phyloP scores from a whole-genome alignment of 2,113 vertebrate species.

The Pithys albifrons region DNA sequence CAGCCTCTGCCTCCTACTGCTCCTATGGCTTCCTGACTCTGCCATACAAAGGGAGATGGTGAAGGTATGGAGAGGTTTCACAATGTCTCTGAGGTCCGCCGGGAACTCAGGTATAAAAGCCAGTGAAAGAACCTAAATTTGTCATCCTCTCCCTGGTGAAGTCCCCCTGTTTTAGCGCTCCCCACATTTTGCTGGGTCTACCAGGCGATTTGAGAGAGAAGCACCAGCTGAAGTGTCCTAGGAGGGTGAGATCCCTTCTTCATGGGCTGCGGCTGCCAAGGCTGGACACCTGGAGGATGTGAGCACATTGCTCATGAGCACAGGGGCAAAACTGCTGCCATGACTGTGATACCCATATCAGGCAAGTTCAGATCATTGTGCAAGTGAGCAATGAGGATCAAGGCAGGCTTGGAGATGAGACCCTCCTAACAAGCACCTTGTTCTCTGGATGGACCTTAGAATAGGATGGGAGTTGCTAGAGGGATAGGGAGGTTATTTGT shows the following conservation, averaged over 20 bases:
- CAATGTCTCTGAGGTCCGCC: fast-evolving
- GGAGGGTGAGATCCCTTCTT: neutral
- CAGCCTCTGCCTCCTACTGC: neutral
- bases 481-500: neutral
- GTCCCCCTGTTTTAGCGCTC: neutral
- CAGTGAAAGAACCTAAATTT: neutral
- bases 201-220: neutral
- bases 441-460: too few relatives aligned
- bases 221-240: neutral
- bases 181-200: neutral
- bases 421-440: neutral
- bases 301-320: fast-evolving
- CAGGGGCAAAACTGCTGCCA: neutral
- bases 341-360: neutral
- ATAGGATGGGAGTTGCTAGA: neutral
- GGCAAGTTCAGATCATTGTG: neutral
- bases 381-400: neutral
- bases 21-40: neutral
- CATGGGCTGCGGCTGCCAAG: neutral
- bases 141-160: neutral
- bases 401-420: neutral
- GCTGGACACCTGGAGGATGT: neutral
- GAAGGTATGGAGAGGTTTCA: neutral
- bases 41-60: fast-evolving
- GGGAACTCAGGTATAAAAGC: neutral